Evolutionary conservation across 2,113 vertebrate genomes (phyloP), one percentile per base, ranked within the genome.

Genomic region (Ardeotis arabs): DNA sequence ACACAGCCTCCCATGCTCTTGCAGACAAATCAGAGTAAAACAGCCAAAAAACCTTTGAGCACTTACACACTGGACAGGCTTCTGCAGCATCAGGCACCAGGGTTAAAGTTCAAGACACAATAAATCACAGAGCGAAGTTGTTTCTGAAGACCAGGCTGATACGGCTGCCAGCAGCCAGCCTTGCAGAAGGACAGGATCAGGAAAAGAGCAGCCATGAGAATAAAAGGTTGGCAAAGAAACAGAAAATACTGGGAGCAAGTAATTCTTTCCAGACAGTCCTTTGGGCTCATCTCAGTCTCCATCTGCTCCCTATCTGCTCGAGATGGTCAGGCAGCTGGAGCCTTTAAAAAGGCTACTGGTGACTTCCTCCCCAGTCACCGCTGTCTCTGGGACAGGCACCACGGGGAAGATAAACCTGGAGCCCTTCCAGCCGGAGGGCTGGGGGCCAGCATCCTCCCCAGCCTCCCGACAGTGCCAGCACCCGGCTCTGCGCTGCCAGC

Each of bases 221-320:
- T 91, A 91, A 94, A 94, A 95, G 75, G 62, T 50, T 89, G 77
- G 94, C 79, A 94, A 93, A 87, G 66, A 95, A 94, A 87, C 49
- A 92, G 68, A 95, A 95, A 95, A 78, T 49, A 95, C 35, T 89
- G 66, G 14, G 69, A 96, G 66, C 28, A 89, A 90, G 80, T 93
- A 89, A 93, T 94, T 94, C 64, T 86, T 95, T 95, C 90, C 92
- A 96, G 89, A 90, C 73, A 89, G 62, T 84, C n/a, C 74, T 94
- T 39, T 68, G 77, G 73, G 41, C 73, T 87, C 90, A 62, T 89
- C 53, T 92, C 66, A 82, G 27, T 12, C 5, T 89, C 80, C 66
- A 86, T 94, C 80, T 95, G 91, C 73, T 82, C 64, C 49, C 55
- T 87, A 69, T 86, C 83, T 68, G 77, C 70, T 94, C 2, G 1